phyloP scores from a whole-genome alignment of 37 sponge, comb jelly and placozoan species.

The Bolinopsis microptera region DNA sequence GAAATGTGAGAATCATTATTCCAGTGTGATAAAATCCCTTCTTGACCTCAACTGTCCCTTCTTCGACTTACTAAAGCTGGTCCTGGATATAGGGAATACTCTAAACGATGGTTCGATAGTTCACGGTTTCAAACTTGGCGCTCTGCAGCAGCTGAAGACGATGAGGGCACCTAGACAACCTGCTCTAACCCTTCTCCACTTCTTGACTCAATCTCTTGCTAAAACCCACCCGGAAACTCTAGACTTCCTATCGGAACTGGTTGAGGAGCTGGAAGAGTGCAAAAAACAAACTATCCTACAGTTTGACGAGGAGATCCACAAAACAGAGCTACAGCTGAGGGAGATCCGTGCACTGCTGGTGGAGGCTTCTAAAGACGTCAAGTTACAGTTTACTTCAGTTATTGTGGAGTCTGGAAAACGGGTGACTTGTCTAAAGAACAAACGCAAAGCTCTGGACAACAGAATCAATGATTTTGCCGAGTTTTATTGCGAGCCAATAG shows the following conservation, averaged over 20 bases:
- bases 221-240: slow-evolving; percentile 23
- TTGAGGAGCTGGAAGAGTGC: background rate
- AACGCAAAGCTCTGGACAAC: slow-evolving; percentile 28
- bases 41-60: slow-evolving; percentile 7
- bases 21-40: background rate
- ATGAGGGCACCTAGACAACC: slow-evolving; percentile 51
- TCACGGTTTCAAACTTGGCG: background rate
- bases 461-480: background rate
- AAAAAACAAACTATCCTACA: background rate
- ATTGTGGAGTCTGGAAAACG: slow-evolving; percentile 41
- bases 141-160: slow-evolving; percentile 49
- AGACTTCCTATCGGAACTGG: background rate
- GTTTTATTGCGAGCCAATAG: slow-evolving; percentile 46
- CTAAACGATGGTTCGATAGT: background rate
- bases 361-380: slow-evolving; percentile 47
- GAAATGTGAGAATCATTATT: background rate
- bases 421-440: slow-evolving; percentile 42
- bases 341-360: slow-evolving; percentile 53
- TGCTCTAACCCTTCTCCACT: slow-evolving; percentile 54
- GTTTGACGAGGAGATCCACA: background rate
- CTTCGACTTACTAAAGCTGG: slow-evolving; percentile 45
- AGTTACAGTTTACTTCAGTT: slow-evolving; percentile 38
- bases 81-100: slow-evolving; percentile 34
- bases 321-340: background rate
- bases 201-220: slow-evolving; percentile 42